These are phyloP conservation scores for Oenanthe oenanthe DNA, from an alignment of 2,113 vertebrate species.

Conservation along the genomic window DNA sequence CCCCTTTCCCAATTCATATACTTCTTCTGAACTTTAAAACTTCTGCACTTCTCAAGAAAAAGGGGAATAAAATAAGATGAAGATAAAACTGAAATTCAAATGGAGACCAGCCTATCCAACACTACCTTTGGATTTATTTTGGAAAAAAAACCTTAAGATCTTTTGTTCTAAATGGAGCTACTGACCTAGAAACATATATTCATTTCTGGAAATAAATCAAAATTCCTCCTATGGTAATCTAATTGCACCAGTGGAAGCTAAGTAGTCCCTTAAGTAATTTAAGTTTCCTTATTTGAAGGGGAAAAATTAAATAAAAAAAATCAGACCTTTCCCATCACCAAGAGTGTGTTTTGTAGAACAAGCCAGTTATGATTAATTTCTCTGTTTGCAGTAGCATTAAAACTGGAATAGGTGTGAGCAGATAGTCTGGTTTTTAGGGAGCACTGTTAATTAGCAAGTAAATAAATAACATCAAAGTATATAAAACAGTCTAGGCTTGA, in stretches of 20 bases:
- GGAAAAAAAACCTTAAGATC: neutral
- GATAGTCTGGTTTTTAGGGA: neutral
- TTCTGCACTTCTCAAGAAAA: neutral
- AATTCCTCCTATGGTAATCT: constrained; percentile 60
- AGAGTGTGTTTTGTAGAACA: constrained; percentile 47
- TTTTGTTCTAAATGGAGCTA: constrained; percentile 57
- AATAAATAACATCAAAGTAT: neutral
- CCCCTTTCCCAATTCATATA: neutral
- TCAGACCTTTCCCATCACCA: neutral
- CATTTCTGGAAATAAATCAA: constrained; percentile 68
- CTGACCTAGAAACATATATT: constrained; percentile 57
- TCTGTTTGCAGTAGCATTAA: constrained; percentile 23
- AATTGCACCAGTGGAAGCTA: constrained; percentile 59
- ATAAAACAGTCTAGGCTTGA: neutral
- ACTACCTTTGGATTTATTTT: neutral
- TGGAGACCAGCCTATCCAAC: neutral
- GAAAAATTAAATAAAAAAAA: neutral
- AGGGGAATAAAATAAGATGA: neutral
- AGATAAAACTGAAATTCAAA: neutral
- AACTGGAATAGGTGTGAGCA: neutral
- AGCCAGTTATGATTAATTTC: constrained; percentile 47
- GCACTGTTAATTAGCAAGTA: neutral
- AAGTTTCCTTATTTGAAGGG: constrained; percentile 47
- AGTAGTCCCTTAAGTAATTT: constrained; percentile 74
- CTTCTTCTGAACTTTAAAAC: neutral